A percentile compares a stretch with the other conserved stretches of the same genome.
Conservation (phyloP, 1,140 invertebrate genomes). For the Reticulitermes speratus region DNA sequence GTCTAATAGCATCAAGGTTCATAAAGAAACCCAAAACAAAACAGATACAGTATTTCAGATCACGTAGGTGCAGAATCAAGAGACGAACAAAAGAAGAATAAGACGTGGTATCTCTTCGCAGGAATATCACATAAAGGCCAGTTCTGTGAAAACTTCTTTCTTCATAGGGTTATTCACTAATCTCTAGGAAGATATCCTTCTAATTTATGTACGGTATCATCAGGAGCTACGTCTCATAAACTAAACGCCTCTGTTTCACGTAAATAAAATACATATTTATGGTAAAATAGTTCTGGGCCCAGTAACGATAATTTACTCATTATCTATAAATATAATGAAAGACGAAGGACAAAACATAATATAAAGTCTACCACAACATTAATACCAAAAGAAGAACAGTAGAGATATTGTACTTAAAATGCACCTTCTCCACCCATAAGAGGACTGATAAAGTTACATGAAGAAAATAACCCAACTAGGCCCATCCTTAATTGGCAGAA, state of each 20-base stretch:
- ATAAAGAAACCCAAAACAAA: not conserved
- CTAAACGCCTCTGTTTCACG: not conserved
- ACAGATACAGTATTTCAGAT: not conserved
- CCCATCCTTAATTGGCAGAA: too few species aligned
- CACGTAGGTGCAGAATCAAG: not conserved
- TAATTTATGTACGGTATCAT: not conserved
- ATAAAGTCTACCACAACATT: too few species aligned
- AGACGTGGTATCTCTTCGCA: not conserved
- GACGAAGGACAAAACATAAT: too few species aligned
- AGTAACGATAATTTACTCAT: too few species aligned
- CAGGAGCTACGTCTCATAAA: not conserved
- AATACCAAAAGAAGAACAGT: too few species aligned
- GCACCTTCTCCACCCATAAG: too few species aligned
- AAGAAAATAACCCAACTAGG: too few species aligned
- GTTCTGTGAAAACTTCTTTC: not conserved
- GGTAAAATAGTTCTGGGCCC: too few species aligned
- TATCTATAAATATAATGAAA: too few species aligned
- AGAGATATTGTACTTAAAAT: too few species aligned
- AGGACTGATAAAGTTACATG: too few species aligned
- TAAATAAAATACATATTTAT: too few species aligned
- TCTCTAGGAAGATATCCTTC: not conserved
- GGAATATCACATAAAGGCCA: not conserved
- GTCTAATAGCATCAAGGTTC: slow-evolving; percentile 16
- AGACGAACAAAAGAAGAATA: not conserved
- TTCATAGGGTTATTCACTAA: not conserved